These are phyloP conservation scores for Prionailurus bengalensis DNA, from an alignment of 2,113 vertebrate genomes.

Conservation along the genomic window DNA sequence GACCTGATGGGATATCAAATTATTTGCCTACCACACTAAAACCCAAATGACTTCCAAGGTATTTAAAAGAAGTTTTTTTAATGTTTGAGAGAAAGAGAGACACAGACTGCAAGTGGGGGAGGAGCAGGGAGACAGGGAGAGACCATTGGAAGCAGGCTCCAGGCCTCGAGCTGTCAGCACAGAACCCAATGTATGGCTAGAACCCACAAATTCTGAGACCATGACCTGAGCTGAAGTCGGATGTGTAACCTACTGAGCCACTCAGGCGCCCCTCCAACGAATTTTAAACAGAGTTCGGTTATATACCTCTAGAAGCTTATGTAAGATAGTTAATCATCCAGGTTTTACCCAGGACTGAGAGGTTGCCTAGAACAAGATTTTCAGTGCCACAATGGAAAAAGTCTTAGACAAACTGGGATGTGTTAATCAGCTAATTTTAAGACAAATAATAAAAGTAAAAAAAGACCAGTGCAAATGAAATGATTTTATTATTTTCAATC, in stretches of 20 bases:
- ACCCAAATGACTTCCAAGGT: neutral
- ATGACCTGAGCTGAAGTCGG: too few species aligned
- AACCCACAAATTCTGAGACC: too few species aligned
- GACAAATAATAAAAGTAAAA: neutral
- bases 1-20: neutral
- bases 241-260: too few species aligned
- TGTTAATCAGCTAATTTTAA: neutral
- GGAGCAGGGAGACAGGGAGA: too few species aligned
- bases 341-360: neutral
- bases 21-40: neutral
- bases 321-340: neutral
- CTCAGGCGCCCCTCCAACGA: too few species aligned
- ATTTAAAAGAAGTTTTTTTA: neutral
- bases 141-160: too few species aligned
- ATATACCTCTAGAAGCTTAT: neutral
- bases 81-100: too few species aligned
- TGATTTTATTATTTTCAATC: neutral
- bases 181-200: too few species aligned
- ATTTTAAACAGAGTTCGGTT: neutral
- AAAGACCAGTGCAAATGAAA: neutral
- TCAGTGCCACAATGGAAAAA: neutral
- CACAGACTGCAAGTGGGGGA: too few species aligned
- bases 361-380: neutral
- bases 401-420: neutral
- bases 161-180: too few species aligned